phyloP scores from a whole-genome alignment of 2,113 vertebrate genomes.

The Aythya baeri region DNA sequence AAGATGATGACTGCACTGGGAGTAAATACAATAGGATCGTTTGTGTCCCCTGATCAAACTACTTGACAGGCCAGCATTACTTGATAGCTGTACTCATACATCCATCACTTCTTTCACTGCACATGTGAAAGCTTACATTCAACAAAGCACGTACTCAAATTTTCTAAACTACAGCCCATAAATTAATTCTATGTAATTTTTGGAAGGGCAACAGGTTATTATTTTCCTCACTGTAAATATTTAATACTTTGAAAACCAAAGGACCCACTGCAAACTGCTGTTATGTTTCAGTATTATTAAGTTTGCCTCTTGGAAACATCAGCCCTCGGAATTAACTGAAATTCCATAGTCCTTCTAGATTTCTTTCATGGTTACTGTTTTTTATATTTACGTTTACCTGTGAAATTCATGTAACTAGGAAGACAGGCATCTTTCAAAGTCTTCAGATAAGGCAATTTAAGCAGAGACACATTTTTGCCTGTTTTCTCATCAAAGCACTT shows the following conservation, averaged over 20 bases:
- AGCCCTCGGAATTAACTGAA: slow-evolving; percentile 45
- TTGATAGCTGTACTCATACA: neutral
- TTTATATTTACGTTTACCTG: slow-evolving; percentile 52
- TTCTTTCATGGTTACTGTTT: slow-evolving; percentile 19
- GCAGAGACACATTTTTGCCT: neutral
- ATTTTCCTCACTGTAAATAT: neutral
- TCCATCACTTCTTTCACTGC: neutral
- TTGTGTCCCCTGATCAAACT: neutral
- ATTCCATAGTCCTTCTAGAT: slow-evolving; percentile 61
- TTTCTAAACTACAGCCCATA: neutral
- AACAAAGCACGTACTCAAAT: neutral
- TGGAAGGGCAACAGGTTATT: neutral
- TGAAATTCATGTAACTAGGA: slow-evolving; percentile 57
- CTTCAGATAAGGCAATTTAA: slow-evolving; percentile 40
- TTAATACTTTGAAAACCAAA: neutral
- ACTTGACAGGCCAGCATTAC: neutral
- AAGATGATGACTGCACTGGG: neutral
- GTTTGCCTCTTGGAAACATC: neutral
- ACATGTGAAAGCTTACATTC: neutral
- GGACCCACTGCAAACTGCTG: neutral
- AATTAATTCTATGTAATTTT: slow-evolving; percentile 3
- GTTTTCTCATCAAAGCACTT: slow-evolving; percentile 39
- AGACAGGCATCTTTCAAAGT: slow-evolving; percentile 17
- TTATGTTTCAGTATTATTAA: slow-evolving; percentile 26
- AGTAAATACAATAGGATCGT: neutral